Evolutionary conservation across 2,888 invertebrate species (phyloP), one percentile per base, ranked within the genome.

Genomic region (Eledona agricola): DNA sequence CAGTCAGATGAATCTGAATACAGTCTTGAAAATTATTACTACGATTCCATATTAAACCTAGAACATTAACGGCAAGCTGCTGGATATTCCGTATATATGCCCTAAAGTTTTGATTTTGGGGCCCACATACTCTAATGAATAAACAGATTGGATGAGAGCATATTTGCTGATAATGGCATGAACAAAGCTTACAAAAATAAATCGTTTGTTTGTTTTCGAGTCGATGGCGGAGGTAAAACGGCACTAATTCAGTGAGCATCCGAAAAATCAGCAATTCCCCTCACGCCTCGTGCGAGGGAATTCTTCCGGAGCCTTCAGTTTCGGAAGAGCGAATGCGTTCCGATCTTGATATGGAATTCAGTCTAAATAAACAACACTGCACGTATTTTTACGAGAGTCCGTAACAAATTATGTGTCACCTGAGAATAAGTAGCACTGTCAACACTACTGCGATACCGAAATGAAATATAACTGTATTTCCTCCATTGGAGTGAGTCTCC

Each of bases 401-500:
- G 47, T 47, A 47, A 47, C 47, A 60, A 46, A 62, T 55, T 58
- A 68, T 55, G 57, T 67, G 71, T 72, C 70, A 71, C 71, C 71
- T 70, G 54, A 67, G 62, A 49, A 66, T 58, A 42, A 64, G 54
- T 50, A 64, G 54, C 62, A 67, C 61, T 55, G 52, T 51, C 52
- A 66, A 49, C 52, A 60, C 54, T 46, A 57, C 42, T 34, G 58
- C 46, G 50, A 59, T 35, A 31, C 42, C 46, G 46, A 60, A 58
- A 63, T 60, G 60, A 53, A 55, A 57, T 62, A 52, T 53, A 40
- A 57, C 40, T 12, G 23, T 22, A 50, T 29, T 50, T 55, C 37
- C 49, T 16, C 38, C 16, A 50, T 51, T 59, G 45, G 73, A 71
- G 50, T 68, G 63, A 25, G 72, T 72, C 57, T 74, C 74, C 55